phyloP scores from a whole-genome alignment of 2,888 invertebrate species.

The Blastobasis adustella region DNA sequence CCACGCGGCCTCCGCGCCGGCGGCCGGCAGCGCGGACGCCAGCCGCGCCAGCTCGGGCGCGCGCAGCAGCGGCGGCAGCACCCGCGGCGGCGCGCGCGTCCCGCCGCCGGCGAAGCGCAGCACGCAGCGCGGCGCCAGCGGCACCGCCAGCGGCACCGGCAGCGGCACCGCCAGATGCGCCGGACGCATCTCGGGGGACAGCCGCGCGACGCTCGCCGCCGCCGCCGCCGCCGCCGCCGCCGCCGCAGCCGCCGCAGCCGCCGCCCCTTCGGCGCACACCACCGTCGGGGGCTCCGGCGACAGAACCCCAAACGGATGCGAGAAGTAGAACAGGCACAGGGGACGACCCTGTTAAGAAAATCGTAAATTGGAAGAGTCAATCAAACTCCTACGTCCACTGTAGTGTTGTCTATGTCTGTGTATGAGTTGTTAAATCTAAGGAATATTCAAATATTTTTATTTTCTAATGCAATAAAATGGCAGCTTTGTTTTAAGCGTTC shows the following conservation, averaged over 20 bases:
- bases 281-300: slow-evolving; percentile 59
- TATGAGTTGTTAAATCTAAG: no score
- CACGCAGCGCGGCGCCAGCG: slow-evolving; percentile 15
- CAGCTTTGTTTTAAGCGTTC: no score
- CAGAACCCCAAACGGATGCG: slow-evolving; percentile 72
- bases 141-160: slow-evolving; percentile 11
- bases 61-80: slow-evolving; percentile 22
- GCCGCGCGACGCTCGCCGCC: slow-evolving; percentile 36
- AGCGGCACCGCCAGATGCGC: slow-evolving; percentile 11
- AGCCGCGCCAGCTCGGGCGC: slow-evolving; percentile 14
- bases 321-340: slow-evolving; percentile 73
- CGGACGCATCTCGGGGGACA: slow-evolving; percentile 26
- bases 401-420: no score
- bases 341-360: slow-evolving; percentile 49
- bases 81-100: slow-evolving; percentile 12
- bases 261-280: slow-evolving; percentile 24
- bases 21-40: slow-evolving; percentile 21
- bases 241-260: slow-evolving; percentile 35
- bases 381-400: no score
- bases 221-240: slow-evolving; percentile 25
- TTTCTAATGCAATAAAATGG: no score
- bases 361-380: background rate
- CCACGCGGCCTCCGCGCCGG: background rate
- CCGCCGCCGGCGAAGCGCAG: background rate
- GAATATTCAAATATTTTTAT: no score